Evolutionary conservation across 2,888 invertebrate species (phyloP), one percentile per base, ranked within the genome.

Genomic region (Mamestra brassicae): DNA sequence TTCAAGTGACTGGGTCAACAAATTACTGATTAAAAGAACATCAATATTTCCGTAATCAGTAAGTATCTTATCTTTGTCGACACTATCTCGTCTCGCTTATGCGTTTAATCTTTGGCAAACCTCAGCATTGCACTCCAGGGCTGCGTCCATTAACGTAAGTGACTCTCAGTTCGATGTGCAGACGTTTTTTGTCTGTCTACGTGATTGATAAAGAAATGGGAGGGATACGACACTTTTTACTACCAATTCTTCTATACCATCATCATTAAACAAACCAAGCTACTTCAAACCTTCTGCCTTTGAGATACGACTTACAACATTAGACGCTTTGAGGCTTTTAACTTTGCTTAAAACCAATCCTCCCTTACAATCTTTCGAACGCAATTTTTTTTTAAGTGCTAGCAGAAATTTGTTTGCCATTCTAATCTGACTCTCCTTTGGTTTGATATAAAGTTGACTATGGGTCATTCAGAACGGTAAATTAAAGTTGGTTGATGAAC

Each of bases 151-250:
- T 95, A 95, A 91, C 90, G 94, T 95, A 95, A 95, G 95, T 95
- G 94, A 94, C 94, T 94, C 94, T 91, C 91, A 87, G 94, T 95
- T 95, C 95, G 94, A 95, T 94, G 94, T 92, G 91, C 93, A 90
- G 90, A 92, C 92, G 92, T 92, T 94, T 93, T 94, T 94, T 94
- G 94, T 94, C 92, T 93, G 92, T 93, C 94, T 92, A 91, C 93
- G 92, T 95, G 95, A 95, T 95, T 95, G 95, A 95, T 95, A 95
- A 95, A 95, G 94, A 94, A 95, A 92, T 91, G 93, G 90, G 92
- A 92, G 92, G 92, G 91, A 92, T 92, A 92, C 93, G 95, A 95
- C 94, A 95, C 93, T 93, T 90, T 88, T 85, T 86, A 85, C 85
- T 81, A 84, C 89, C 81, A 89, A 83, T 69, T 83, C 85, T 78